Evolutionary conservation across 2,113 vertebrate genomes (phyloP).

Genomic region (Brienomyrus longianalis): DNA sequence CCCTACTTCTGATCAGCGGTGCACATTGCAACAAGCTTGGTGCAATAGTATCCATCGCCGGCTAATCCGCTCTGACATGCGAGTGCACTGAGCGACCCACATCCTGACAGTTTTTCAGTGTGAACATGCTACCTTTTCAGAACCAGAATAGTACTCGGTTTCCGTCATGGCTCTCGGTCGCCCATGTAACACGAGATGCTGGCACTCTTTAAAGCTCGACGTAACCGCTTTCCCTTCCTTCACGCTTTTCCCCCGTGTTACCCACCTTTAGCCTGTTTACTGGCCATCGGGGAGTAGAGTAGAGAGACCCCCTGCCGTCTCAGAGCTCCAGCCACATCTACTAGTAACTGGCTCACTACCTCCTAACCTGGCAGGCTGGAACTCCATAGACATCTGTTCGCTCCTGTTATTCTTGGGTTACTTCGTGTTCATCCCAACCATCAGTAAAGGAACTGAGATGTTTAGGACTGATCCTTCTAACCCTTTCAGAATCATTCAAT

Average conservation of each 20-base stretch:
- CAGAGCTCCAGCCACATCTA: neutral
- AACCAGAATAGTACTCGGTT: neutral
- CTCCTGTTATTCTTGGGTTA: neutral
- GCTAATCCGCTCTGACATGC: neutral
- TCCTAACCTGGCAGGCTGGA: neutral
- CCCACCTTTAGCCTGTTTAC: neutral
- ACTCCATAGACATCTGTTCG: neutral
- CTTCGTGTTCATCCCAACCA: neutral
- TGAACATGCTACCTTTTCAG: neutral
- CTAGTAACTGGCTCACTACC: neutral
- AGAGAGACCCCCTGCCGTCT: neutral
- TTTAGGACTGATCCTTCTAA: neutral
- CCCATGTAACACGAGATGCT: neutral
- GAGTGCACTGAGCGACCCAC: neutral
- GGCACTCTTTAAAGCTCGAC: neutral
- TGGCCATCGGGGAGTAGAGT: constrained; percentile 1
- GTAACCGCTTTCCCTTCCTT: neutral
- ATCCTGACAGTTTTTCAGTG: neutral
- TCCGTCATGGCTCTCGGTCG: neutral
- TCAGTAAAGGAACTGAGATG: neutral
- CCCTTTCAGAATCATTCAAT: neutral
- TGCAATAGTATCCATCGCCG: neutral
- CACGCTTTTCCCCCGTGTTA: neutral
- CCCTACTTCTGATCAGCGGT: neutral
- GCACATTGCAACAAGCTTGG: neutral